These are phyloP conservation scores for Tenthredo scrophulariae DNA, from an alignment of 2,888 invertebrate species.

Conservation along the genomic window DNA sequence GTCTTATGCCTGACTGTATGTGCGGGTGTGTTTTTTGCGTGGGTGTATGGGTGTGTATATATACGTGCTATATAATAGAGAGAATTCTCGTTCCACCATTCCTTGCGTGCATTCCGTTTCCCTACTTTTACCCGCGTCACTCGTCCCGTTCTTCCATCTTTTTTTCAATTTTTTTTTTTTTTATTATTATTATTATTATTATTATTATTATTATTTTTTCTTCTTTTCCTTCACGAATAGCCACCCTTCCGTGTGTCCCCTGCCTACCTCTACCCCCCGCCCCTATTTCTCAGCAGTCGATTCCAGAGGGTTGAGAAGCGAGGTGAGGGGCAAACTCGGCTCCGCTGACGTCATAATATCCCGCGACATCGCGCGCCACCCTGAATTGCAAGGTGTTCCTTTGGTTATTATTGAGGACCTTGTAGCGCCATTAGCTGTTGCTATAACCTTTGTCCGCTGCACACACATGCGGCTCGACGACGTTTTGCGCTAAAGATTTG, in stretches of 20 bases:
- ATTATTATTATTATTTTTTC: too few relatives aligned
- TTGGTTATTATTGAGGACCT: constrained; percentile 9
- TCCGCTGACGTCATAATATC: constrained; percentile 35
- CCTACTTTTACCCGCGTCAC: constrained; percentile 58
- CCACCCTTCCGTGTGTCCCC: constrained; percentile 15
- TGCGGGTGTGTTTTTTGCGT: background rate
- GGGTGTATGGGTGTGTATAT: background rate
- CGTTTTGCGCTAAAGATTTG: background rate
- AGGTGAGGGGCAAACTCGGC: constrained; percentile 37
- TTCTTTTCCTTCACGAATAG: background rate
- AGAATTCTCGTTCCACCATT: constrained; percentile 57
- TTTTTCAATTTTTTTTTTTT: background rate
- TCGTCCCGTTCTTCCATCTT: constrained; percentile 58
- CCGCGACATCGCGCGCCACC: constrained; percentile 32
- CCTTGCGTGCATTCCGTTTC: constrained; percentile 62
- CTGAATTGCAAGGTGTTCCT: constrained; percentile 3
- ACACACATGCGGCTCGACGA: background rate
- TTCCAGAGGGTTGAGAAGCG: constrained; percentile 29
- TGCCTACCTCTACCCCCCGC: background rate
- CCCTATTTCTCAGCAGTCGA: constrained; percentile 28
- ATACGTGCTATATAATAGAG: background rate
- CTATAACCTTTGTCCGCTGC: background rate
- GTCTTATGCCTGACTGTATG: background rate
- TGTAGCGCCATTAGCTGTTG: background rate
- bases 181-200: too few relatives aligned